Conservation (phyloP, 2,113 vertebrate species). For the Dipodomys ordii region DNA sequence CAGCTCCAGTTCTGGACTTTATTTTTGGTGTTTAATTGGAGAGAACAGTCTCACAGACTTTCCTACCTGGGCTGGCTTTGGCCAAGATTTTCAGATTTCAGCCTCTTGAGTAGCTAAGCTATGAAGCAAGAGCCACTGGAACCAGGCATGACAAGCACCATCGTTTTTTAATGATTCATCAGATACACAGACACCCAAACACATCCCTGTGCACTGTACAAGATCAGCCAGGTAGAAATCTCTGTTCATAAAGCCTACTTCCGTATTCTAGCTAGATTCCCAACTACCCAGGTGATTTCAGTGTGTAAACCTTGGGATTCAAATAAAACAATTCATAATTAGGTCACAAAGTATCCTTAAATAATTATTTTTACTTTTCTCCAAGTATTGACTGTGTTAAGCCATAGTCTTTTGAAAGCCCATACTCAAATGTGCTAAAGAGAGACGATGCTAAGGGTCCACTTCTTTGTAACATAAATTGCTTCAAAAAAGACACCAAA, state of each 20-base stretch:
- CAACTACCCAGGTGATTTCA: background rate
- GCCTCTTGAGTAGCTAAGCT: no score
- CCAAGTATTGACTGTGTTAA: background rate
- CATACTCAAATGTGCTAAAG: background rate
- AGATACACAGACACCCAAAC: background rate
- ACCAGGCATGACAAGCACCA: no score
- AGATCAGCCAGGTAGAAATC: background rate
- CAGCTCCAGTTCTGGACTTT: no score
- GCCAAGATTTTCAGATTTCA: no score
- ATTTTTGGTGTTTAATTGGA: no score
- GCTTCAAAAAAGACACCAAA: background rate
- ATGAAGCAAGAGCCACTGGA: no score
- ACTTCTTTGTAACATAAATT: background rate
- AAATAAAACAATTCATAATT: slow-evolving; percentile 18
- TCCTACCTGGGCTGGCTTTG: no score
- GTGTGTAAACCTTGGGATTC: background rate
- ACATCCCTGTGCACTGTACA: background rate
- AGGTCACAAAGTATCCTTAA: background rate
- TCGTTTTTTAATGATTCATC: no score
- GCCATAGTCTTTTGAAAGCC: background rate
- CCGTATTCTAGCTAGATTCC: background rate
- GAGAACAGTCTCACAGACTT: no score
- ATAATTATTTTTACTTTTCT: background rate
- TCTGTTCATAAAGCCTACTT: background rate
- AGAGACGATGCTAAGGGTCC: rapidly evolving